Evolutionary conservation across 1,140 invertebrate species (phyloP).

Genomic region (Nixonia krombeini): DNA sequence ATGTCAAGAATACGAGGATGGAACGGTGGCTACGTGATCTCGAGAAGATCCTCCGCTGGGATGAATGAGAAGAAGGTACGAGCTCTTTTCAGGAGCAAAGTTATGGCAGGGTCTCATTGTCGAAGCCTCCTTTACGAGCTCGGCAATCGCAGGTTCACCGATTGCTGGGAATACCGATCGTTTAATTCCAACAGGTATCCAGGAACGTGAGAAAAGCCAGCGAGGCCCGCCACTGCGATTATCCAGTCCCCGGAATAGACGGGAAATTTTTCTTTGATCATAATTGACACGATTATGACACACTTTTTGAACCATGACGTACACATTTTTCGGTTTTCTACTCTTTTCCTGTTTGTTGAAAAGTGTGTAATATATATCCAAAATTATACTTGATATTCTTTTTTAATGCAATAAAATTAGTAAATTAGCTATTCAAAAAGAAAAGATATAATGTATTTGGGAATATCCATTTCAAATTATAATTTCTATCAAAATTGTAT

Average conservation of each 20-base stretch:
- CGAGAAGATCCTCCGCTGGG: conserved; percentile 12
- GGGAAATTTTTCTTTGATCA: conserved; percentile 27
- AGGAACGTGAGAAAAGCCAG: conserved; percentile 49
- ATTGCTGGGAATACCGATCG: conserved; percentile 43
- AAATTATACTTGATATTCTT: too few species aligned
- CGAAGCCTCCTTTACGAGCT: conserved; percentile 30
- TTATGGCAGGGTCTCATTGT: conserved; percentile 29
- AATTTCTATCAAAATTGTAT: too few species aligned
- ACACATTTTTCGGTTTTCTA: too few species aligned
- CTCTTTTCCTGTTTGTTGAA: too few species aligned
- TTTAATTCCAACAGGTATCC: conserved; percentile 48
- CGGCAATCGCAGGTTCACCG: conserved; percentile 33
- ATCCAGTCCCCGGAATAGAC: conserved; percentile 14
- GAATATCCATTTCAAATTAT: too few species aligned
- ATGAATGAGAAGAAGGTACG: conserved; percentile 24
- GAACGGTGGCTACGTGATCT: conserved; percentile 12
- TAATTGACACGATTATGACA: too few species aligned
- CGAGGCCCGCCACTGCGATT: conserved; percentile 18
- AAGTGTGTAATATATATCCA: too few species aligned
- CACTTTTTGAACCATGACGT: too few species aligned
- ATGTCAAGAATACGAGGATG: conserved; percentile 25
- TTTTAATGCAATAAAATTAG: too few species aligned
- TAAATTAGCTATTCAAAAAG: too few species aligned
- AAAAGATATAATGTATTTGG: too few species aligned
- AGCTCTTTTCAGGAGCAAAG: conserved; percentile 25